A percentile compares a stretch with the other conserved stretches of the same genome.
Evolutionary conservation across 2,888 invertebrate genomes (phyloP).

Genomic region (Apoda limacodes): DNA sequence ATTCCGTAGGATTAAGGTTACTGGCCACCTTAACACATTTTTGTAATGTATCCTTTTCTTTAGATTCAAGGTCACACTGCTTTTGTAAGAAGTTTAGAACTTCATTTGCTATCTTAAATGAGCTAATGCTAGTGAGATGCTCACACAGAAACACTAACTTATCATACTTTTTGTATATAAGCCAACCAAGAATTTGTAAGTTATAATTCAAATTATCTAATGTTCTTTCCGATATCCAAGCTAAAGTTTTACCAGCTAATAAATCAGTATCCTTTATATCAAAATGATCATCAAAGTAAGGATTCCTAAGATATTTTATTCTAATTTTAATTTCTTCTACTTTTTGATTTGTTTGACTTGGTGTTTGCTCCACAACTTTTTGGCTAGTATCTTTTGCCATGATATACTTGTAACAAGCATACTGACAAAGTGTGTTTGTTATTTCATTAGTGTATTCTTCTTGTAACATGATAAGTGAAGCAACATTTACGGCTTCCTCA

Average conservation of each 20-base stretch:
- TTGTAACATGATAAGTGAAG: constrained; percentile 86
- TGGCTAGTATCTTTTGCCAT: constrained; percentile 31
- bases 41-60: constrained; percentile 29
- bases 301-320: constrained; percentile 83
- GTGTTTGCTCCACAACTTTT: constrained; percentile 22
- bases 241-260: constrained; percentile 86
- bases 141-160: constrained; percentile 36
- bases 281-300: constrained; percentile 91
- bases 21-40: constrained; percentile 31
- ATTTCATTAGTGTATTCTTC: constrained; percentile 85
- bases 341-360: constrained; percentile 37
- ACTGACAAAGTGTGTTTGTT: constrained; percentile 75
- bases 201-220: constrained; percentile 65
- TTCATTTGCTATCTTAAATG: constrained; percentile 39
- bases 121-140: constrained; percentile 25
- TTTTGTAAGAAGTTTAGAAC: constrained; percentile 36
- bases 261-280: constrained; percentile 79
- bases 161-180: constrained; percentile 76
- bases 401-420: constrained; percentile 81
- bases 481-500: constrained; percentile 80
- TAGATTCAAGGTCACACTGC: constrained; percentile 22
- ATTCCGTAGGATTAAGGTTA: constrained; percentile 25
- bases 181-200: constrained; percentile 74
- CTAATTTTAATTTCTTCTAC: constrained; percentile 79
- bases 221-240: constrained; percentile 66